Conservation (phyloP, 2,797 vertebrate genomes). For the Halcyon leucocephala region DNA sequence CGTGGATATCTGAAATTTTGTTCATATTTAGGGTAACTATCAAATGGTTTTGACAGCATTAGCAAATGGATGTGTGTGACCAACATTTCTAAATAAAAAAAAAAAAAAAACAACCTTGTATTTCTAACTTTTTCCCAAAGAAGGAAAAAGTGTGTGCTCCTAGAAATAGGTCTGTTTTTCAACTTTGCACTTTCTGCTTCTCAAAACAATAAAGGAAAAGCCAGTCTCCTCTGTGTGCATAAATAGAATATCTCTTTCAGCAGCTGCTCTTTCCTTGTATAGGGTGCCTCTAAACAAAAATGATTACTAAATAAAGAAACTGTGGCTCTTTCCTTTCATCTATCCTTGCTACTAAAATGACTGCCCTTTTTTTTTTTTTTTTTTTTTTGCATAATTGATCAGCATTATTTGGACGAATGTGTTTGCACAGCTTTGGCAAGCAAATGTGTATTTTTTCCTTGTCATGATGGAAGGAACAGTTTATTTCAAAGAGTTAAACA, state of each 20-base stretch:
- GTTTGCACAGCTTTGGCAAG: conserved; percentile 62
- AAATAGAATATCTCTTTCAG: neutral
- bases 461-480: conserved; percentile 28
- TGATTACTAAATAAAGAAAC: neutral
- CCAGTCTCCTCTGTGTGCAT: neutral
- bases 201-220: conserved; percentile 19
- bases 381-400: conserved; percentile 30
- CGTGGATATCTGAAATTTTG: neutral
- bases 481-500: conserved; percentile 64
- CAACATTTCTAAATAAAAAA: neutral
- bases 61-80: neutral
- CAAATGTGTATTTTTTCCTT: conserved; percentile 10
- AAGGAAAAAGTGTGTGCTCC: neutral
- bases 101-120: neutral
- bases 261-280: neutral
- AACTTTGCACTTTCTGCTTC: neutral
- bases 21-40: neutral
- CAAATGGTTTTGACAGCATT: neutral
- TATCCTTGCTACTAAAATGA: conserved; percentile 1
- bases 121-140: neutral
- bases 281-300: conserved; percentile 4
- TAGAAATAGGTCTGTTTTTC: neutral
- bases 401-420: neutral
- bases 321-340: neutral
- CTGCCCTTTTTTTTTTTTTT: neutral